Base-by-base conservation (phyloP, 2,888 invertebrate species). In the Acanthosepion lycidas region DNA sequence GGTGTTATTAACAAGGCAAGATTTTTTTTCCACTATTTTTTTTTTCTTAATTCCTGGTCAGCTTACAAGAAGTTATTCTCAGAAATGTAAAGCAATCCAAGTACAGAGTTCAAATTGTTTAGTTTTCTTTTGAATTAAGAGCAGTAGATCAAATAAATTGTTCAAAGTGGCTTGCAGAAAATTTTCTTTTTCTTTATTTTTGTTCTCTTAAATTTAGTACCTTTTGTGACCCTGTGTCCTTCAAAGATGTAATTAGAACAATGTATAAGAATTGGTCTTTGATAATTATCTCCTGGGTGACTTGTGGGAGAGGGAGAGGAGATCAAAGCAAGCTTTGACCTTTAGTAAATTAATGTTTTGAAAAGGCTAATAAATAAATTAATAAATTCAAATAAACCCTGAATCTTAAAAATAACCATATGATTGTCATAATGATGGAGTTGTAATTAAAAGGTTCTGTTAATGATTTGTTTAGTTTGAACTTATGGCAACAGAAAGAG, bases 191-290 rank as follows among this genome's bases (percentile, higher is more conserved):
- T n/a, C 15, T 28, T 9, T 42, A 42, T 42, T 42, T 42, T 42
- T 42, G 42, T 42, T 42, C n/a, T 78, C 28, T 78, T 78, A 28
- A 78, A 78, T n/a, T 78, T 78, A 9, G 78, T 33, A 78, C 78
- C 33, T 78, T 78, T 78, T 78, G n/a, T 78, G 78, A 78, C 78
- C 78, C 59, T 20, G 28, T 78, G n/a, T n/a, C 78, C 78, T 78
- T 78, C 78, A 78, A 78, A 78, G 78, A 78, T 33, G n/a, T 78
- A 78, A 78, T 78, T 78, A 78, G n/a, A 78, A 78, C 78, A 78
- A n/a, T 78, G 15, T 78, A n/a, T 12, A 78, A 33, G 78, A n/a
- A 78, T n/a, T 33, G 15, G n/a, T 78, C n/a, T 78, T 78, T 78
- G 78, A 78, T 78, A 33, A 78, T 78, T 78, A 59, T 59, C 23